Base-by-base conservation (phyloP, 2,888 invertebrate genomes). In the Syritta pipiens region DNA sequence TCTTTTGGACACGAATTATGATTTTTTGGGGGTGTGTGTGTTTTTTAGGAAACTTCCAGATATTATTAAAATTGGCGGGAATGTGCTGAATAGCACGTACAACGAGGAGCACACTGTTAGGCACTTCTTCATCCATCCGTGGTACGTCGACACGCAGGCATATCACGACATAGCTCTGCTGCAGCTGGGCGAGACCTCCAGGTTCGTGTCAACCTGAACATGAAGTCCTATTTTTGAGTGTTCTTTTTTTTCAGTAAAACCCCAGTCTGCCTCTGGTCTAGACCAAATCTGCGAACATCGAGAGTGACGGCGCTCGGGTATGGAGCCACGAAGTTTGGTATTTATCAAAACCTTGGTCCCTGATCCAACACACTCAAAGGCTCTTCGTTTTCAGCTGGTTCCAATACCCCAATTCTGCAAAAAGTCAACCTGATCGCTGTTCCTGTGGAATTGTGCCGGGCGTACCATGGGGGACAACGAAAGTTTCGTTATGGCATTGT, bases 241-340 rank as follows among this genome's bases (percentile, higher is more conserved):
- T 2, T 9, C n/a, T 4, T 2, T n/a, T 10, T n/a, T 32, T 20
- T 4, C 5, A 77, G 77, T 10, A 71, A 71, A 17, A 1, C 10
- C 3, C 57, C 71, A 6, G 24, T 77, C 2, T 71, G 65, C 9
- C 26, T 77, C 1, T 77, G 77, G 77, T 28, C 62, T 4, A 53
- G 53, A 35, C 51, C 59, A 32, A 55, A 20, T 7, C n/a, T 71
- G 1, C n/a, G 14, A 17, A 55, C 59, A 9, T 14, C 40, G 7
- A 42, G 20, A 28, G 71, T 77, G 1, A 67, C 30, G 3, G 77
- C 77, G 20, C 51, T 77, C 1, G 77, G 77, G n/a, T 77, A 77
- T 60, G 71, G 77, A 17, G 51, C 71, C 6, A 77, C 65, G 6
- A 22, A 51, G 10, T 77, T 65, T 24, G 77, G 77, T 77, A 77